Conservation (phyloP, 2,888 invertebrate species). For the Platerodrilus igneus region DNA sequence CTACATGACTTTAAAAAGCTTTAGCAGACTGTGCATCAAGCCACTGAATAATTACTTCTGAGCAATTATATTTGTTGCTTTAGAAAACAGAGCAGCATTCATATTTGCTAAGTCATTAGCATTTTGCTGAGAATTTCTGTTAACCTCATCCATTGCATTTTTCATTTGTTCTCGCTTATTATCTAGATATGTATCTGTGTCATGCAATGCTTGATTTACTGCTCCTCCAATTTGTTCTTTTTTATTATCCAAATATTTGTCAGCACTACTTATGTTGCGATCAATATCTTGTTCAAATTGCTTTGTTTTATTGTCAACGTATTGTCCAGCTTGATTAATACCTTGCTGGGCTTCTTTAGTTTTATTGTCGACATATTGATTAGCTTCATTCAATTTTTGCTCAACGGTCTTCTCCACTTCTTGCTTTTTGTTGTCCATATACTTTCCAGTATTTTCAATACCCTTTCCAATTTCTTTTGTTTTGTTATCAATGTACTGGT, state of each 20-base stretch:
- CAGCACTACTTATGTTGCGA: constrained; percentile 16
- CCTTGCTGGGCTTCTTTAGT: constrained; percentile 14
- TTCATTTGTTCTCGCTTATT: constrained; percentile 29
- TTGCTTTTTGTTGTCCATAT: constrained; percentile 38
- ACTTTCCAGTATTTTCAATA: constrained; percentile 18
- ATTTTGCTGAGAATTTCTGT: constrained; percentile 26
- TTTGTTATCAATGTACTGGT: constrained; percentile 37
- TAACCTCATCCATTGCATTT: constrained; percentile 28
- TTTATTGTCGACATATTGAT: constrained; percentile 20
- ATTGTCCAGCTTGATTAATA: constrained; percentile 18
- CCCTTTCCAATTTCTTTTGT: constrained; percentile 26
- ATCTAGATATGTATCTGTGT: constrained; percentile 28
- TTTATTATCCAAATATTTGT: constrained; percentile 26
- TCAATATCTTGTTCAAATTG: constrained; percentile 17
- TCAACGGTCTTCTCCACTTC: constrained; percentile 20
- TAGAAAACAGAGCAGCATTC: constrained; percentile 26
- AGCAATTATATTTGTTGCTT: constrained; percentile 26
- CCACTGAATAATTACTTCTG: constrained; percentile 17
- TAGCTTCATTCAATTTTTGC: constrained; percentile 18
- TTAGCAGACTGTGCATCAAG: no score
- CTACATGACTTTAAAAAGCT: no score
- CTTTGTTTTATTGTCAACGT: constrained; percentile 20
- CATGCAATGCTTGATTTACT: constrained; percentile 25
- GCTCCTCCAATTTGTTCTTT: constrained; percentile 23
- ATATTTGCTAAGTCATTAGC: constrained; percentile 24